Evolutionary conservation across 2,888 invertebrate genomes (phyloP), one percentile per base, ranked within the genome.

Genomic region (Drosophila gaucha): DNA sequence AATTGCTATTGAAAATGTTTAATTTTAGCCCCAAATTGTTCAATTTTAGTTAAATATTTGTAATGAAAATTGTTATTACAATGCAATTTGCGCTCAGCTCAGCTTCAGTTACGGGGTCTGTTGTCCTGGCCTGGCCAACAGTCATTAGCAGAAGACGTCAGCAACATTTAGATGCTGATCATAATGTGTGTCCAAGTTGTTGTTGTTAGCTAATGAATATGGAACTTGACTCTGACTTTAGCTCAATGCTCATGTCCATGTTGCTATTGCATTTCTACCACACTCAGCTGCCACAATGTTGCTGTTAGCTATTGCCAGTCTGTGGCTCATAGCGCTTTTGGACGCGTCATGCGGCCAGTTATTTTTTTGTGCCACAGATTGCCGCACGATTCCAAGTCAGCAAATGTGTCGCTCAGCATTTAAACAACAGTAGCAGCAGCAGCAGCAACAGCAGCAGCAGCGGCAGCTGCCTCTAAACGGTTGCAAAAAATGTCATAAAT

Each of bases 211-310:
- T 88, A 90, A 89, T 90, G 88, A 89, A 90, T 90, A 90, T 90
- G 90, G 90, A 89, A 89, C 89, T 90, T 88, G 89, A 78, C 89
- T 85, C 89, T 87, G 85, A 80, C 84, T 84, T 79, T 83, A 74
- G 38, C 60, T 62, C 65, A 39, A 65, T 78, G 88, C 52, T 52
- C 76, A 85, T 82, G 80, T 80, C 69, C 72, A 63, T 75, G 63
- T 66, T 66, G 67, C 66, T 33, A 30, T 43, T 49, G 56, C 55
- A 50, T 57, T 69, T 38, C 50, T 35, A 49, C 43, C 35, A 55
- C 52, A 30, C 31, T 47, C 43, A n/a, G 36, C 18, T 6, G 18
- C 18, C 44, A 50, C 50, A 50, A 36, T 57, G 49, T 38, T 39
- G 38, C 56, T 56, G 72, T 74, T 74, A 64, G 72, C 75, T 72